Evolutionary conservation across 2,888 invertebrate genomes (phyloP).

Genomic region (Thyatira batis): DNA sequence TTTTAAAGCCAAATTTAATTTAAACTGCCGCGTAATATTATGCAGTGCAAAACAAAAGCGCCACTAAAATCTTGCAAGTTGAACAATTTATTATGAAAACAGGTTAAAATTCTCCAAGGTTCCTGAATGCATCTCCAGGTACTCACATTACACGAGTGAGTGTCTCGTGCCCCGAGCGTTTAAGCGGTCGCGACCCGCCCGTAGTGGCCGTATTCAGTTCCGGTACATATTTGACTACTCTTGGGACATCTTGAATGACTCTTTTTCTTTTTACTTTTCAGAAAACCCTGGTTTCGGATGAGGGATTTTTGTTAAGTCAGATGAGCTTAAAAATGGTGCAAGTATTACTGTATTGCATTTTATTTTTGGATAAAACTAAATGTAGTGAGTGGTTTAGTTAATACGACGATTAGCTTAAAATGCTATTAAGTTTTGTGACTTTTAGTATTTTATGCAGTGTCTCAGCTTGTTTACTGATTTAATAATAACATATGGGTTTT

Average conservation of each 20-base stretch:
- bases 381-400: too few species aligned
- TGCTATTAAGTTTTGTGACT: too few species aligned
- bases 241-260: not conserved
- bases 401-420: too few species aligned
- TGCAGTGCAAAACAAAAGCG: not conserved
- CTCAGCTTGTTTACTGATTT: too few species aligned
- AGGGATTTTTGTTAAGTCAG: not conserved
- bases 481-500: too few species aligned
- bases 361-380: too few species aligned
- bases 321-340: not conserved
- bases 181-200: not conserved
- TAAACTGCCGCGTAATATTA: too few species aligned
- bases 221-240: conserved; percentile 2
- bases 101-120: not conserved
- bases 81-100: not conserved
- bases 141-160: not conserved
- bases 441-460: too few species aligned
- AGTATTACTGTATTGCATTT: not conserved
- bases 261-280: not conserved
- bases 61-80: not conserved
- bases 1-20: too few species aligned
- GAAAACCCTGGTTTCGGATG: not conserved
- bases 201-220: not conserved
- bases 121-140: not conserved
- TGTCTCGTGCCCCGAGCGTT: not conserved